Evolutionary conservation across 2,888 invertebrate species (phyloP).

Genomic region (Glyphotaelius pellucidus): DNA sequence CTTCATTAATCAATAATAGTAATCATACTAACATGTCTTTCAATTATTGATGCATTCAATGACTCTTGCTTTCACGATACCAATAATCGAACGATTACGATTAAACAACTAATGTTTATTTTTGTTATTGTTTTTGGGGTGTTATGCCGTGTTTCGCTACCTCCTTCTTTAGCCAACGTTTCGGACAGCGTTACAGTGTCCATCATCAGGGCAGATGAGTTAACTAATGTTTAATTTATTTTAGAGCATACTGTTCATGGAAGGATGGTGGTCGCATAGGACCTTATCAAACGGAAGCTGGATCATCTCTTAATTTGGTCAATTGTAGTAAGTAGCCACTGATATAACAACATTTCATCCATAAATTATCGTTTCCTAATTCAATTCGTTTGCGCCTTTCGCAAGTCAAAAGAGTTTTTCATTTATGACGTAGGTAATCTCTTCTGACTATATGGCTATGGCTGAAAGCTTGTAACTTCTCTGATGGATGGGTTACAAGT

Average conservation of each 20-base stretch:
- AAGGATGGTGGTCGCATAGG: slow-evolving; percentile 78
- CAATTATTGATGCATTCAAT: background rate
- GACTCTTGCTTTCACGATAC: background rate
- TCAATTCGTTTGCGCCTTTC: background rate
- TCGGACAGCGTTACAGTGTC: too few relatives aligned
- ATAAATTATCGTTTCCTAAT: background rate
- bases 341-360: background rate
- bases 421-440: too few relatives aligned
- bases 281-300: slow-evolving; percentile 74
- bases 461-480: too few relatives aligned
- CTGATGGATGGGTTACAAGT: too few relatives aligned
- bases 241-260: slow-evolving; percentile 80
- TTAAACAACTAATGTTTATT: too few relatives aligned
- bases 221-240: slow-evolving; percentile 62
- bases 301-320: slow-evolving; percentile 71
- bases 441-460: too few relatives aligned
- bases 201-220: too few relatives aligned
- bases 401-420: background rate
- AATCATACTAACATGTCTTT: background rate
- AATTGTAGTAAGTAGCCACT: slow-evolving; percentile 79
- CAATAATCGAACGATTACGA: background rate
- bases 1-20: background rate
- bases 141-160: too few relatives aligned
- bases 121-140: too few relatives aligned
- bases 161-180: too few relatives aligned